Evolutionary conservation across 2,113 vertebrate species (phyloP).

Genomic region (Vanacampus margaritifer): DNA sequence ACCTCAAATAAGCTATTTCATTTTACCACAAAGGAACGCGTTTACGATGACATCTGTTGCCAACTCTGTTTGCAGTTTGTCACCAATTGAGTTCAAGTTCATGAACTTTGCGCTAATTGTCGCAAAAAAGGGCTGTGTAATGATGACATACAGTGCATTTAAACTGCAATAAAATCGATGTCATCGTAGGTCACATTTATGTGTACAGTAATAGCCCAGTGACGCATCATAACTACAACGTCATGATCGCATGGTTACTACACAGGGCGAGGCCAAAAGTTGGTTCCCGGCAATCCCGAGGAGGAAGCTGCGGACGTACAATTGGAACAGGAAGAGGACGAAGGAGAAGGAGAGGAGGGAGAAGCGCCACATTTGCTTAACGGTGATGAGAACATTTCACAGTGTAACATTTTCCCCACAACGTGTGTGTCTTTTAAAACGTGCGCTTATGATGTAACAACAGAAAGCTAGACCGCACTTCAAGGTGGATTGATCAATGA

Average conservation of each 20-base stretch:
- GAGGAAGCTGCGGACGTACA: slow-evolving; percentile 42
- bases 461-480: background rate
- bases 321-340: slow-evolving; percentile 32
- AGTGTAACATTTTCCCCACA: too few species aligned
- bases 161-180: too few species aligned
- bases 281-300: slow-evolving; percentile 54
- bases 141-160: too few species aligned
- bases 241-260: slow-evolving; percentile 12
- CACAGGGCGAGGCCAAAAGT: slow-evolving; percentile 71
- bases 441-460: slow-evolving; percentile 24
- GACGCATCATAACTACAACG: background rate
- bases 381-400: slow-evolving; percentile 48
- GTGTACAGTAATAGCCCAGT: background rate
- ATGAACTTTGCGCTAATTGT: too few species aligned
- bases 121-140: too few species aligned
- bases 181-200: too few species aligned
- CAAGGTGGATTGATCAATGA: too few species aligned
- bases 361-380: slow-evolving; percentile 46
- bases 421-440: background rate
- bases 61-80: too few species aligned
- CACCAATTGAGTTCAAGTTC: too few species aligned
- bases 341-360: slow-evolving; percentile 40
- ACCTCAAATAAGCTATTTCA: too few species aligned
- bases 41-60: too few species aligned
- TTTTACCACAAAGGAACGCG: too few species aligned